A percentile compares a stretch with the other conserved stretches of the same genome.
phyloP scores from a whole-genome alignment of 2,797 vertebrate species.

The Triplophysa bombifrons region DNA sequence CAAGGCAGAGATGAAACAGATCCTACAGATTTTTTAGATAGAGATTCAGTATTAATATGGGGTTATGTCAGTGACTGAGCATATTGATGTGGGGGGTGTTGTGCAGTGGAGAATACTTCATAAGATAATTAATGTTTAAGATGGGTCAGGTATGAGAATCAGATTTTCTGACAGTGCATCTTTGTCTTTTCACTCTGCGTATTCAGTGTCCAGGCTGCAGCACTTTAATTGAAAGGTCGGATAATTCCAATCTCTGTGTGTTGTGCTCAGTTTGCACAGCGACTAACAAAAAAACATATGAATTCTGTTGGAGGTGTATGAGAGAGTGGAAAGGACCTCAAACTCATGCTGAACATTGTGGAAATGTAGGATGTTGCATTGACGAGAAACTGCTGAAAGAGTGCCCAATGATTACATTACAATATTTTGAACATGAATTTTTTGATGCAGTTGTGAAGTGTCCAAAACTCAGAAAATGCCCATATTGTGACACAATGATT shows the following conservation, averaged over 20 bases:
- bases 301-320: conserved; percentile 25
- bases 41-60: not conserved
- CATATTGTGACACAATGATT: conserved; percentile 1
- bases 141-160: not conserved
- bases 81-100: not conserved
- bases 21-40: not conserved
- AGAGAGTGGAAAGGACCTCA: conserved; percentile 11
- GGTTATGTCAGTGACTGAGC: not conserved
- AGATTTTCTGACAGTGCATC: not conserved
- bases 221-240: not conserved
- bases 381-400: not conserved
- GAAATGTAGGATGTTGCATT: conserved; percentile 1
- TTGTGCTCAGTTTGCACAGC: conserved; percentile 2
- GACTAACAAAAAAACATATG: not conserved
- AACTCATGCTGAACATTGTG: not conserved
- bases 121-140: not conserved
- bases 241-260: conserved; percentile 1
- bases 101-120: not conserved
- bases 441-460: not conserved
- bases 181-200: not conserved
- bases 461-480: not conserved
- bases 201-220: conserved; percentile 3
- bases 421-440: not conserved
- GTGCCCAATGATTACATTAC: not conserved
- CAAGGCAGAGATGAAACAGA: not conserved